Percentiles rank a stretch among this genome's conserved stretches.
Conservation (phyloP, 2,113 vertebrate species). For the Casuarius casuarius region DNA sequence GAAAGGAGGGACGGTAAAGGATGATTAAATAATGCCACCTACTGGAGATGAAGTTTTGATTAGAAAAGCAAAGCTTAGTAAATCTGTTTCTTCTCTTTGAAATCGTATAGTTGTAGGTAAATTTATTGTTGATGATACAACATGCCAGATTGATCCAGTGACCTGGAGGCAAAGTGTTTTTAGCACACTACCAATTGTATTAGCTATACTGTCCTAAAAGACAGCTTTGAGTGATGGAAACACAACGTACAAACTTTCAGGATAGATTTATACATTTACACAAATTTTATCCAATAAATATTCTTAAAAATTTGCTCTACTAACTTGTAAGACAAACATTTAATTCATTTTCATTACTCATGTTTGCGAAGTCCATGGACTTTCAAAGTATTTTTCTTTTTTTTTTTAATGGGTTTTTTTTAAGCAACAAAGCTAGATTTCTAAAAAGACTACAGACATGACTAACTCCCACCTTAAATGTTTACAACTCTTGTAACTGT, state of each 20-base stretch:
- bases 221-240: not conserved
- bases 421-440: not conserved
- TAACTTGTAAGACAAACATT: not conserved
- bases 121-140: not conserved
- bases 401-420: not conserved
- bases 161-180: not conserved
- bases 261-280: not conserved
- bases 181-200: not conserved
- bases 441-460: not conserved
- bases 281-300: not conserved
- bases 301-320: not conserved
- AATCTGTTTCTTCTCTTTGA: not conserved
- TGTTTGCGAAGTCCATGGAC: not conserved
- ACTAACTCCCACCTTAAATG: not conserved
- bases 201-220: not conserved
- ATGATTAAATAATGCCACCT: slow-evolving; percentile 75
- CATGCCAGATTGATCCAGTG: not conserved
- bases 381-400: not conserved
- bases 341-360: not conserved
- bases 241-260: not conserved
- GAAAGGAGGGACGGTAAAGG: not conserved
- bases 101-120: not conserved
- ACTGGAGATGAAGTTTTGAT: slow-evolving; percentile 59
- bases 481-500: not conserved
- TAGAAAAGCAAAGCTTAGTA: not conserved